Conservation (phyloP, 2,888 invertebrate species). For the Tetramorium bicarinatum region DNA sequence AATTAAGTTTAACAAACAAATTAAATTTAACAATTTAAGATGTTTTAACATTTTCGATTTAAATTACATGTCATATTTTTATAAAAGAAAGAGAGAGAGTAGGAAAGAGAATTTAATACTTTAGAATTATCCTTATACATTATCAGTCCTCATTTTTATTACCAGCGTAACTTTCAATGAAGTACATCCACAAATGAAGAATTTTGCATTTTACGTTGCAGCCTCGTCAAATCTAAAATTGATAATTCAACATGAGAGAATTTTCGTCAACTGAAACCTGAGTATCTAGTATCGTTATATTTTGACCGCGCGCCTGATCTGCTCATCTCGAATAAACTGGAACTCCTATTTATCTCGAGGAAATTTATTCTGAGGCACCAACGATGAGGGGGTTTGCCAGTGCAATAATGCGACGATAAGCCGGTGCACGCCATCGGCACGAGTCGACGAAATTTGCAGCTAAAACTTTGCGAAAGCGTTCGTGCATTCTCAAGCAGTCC, state of each 20-base stretch:
- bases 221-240: neutral
- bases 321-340: slow-evolving; percentile 24
- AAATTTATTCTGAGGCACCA: slow-evolving; percentile 40
- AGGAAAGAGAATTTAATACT: too few relatives aligned
- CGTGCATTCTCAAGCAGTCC: slow-evolving; percentile 65
- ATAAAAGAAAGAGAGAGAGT: neutral
- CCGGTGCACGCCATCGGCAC: slow-evolving; percentile 30
- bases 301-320: neutral
- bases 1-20: neutral
- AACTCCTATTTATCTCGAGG: slow-evolving; percentile 40
- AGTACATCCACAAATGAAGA: neutral
- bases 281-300: slow-evolving; percentile 9
- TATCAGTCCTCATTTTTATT: neutral
- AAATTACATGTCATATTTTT: neutral
- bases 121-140: slow-evolving; percentile 22
- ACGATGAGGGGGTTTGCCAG: slow-evolving; percentile 36
- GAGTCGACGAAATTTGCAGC: slow-evolving; percentile 64
- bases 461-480: slow-evolving; percentile 65
- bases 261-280: slow-evolving; percentile 7
- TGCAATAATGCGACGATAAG: slow-evolving; percentile 59
- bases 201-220: neutral
- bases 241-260: neutral
- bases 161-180: slow-evolving; percentile 3
- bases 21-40: neutral
- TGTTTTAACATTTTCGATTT: neutral